Conservation (phyloP, 2,888 invertebrate species). For the Cactoblastis cactorum region DNA sequence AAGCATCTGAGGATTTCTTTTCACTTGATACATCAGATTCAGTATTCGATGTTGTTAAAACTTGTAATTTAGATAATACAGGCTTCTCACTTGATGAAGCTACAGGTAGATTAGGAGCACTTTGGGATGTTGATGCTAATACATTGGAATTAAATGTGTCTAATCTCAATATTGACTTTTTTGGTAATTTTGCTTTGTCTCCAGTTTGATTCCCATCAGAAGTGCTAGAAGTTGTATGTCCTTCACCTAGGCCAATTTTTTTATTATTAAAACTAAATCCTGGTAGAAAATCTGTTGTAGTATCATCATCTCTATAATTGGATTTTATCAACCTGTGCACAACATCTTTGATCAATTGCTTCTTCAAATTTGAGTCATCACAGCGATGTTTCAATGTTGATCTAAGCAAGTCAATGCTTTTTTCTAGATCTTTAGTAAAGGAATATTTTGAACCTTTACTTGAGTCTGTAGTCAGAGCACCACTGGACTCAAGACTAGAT, state of each 20-base stretch:
- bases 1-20: constrained; percentile 50
- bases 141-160: constrained; percentile 58
- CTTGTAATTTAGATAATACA: constrained; percentile 32
- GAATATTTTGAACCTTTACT: constrained; percentile 62
- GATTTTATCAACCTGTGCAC: constrained; percentile 80
- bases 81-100: constrained; percentile 42
- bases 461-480: constrained; percentile 57
- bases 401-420: constrained; percentile 79
- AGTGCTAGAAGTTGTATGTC: constrained; percentile 58
- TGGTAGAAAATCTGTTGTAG: constrained; percentile 68
- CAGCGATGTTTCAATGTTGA: constrained; percentile 79
- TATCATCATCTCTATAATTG: constrained; percentile 80
- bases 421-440: constrained; percentile 80
- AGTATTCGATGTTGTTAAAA: constrained; percentile 40
- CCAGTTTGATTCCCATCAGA: constrained; percentile 55
- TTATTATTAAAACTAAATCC: constrained; percentile 58
- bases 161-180: constrained; percentile 61
- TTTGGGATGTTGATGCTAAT: constrained; percentile 65
- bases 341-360: constrained; percentile 82
- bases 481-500: constrained; percentile 69
- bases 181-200: constrained; percentile 44
- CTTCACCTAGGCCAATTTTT: constrained; percentile 36
- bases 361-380: constrained; percentile 79
- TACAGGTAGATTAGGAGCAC: constrained; percentile 60
- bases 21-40: constrained; percentile 59